Conservation (phyloP, 2,888 invertebrate species). For the Ophraella communa region DNA sequence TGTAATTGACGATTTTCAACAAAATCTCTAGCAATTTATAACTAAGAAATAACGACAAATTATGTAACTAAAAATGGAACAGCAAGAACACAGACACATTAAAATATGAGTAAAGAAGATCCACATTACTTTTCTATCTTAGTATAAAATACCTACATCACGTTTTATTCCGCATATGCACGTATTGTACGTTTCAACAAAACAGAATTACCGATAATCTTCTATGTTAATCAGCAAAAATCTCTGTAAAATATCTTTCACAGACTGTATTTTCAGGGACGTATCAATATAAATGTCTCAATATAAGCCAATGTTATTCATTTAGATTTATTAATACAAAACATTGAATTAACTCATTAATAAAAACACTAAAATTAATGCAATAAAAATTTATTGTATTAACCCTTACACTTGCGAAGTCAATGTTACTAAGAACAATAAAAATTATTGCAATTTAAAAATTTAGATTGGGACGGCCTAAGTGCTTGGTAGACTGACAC, state of each 20-base stretch:
- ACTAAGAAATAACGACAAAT: constrained; percentile 4
- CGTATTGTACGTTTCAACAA: constrained; percentile 1
- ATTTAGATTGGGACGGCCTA: no score
- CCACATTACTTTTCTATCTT: background rate
- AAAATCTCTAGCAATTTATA: background rate
- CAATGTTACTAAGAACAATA: no score
- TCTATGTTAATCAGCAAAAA: constrained; percentile 26
- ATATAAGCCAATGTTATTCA: background rate
- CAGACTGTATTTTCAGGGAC: constrained; percentile 1
- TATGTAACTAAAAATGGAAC: constrained; percentile 10
- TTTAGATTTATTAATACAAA: background rate
- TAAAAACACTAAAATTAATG: no score
- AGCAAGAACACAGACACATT: constrained; percentile 10
- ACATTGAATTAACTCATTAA: no score
- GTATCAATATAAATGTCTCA: background rate
- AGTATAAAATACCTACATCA: constrained; percentile 19
- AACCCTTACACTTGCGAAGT: no score
- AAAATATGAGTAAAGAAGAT: constrained; percentile 6
- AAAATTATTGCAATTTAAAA: no score
- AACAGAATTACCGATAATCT: constrained; percentile 21
- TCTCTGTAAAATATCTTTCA: constrained; percentile 10
- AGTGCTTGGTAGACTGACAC: no score
- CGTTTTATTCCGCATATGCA: constrained; percentile 16
- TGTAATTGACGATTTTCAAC: background rate
- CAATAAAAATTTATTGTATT: no score